phyloP scores from a whole-genome alignment of 2,797 vertebrate species.

The Petrocephalus sullivani region DNA sequence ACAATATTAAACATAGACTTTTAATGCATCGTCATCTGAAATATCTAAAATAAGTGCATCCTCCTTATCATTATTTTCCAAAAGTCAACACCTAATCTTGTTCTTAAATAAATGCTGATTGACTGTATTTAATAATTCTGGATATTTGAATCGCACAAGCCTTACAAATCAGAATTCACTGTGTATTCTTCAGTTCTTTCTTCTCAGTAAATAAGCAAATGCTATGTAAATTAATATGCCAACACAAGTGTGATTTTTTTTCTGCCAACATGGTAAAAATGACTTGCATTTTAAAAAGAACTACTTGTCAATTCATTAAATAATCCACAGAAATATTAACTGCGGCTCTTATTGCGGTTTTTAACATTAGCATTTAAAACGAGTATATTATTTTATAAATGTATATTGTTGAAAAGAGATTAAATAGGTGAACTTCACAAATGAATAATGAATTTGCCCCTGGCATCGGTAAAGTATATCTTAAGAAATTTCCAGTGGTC shows the following conservation, averaged over 20 bases:
- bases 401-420: not conserved
- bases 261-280: constrained; percentile 12
- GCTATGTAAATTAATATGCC: constrained; percentile 16
- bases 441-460: constrained; percentile 1
- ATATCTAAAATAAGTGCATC: not conserved
- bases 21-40: not conserved
- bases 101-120: constrained; percentile 5
- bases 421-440: not conserved
- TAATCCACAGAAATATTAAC: not conserved
- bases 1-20: not conserved
- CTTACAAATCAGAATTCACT: constrained; percentile 11
- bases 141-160: not conserved
- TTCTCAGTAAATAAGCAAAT: constrained; percentile 15
- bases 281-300: constrained; percentile 18
- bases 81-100: not conserved
- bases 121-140: not conserved
- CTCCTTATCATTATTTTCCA: not conserved
- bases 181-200: constrained; percentile 14
- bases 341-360: not conserved
- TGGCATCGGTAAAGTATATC: not conserved
- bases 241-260: constrained; percentile 19
- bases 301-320: constrained; percentile 9
- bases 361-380: not conserved
- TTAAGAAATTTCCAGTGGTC: not conserved
- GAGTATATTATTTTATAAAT: not conserved